Percentiles rank a stretch among this genome's conserved stretches.
Conservation (phyloP, 2,888 invertebrate species). For the Listrodromus nycthemerus region DNA sequence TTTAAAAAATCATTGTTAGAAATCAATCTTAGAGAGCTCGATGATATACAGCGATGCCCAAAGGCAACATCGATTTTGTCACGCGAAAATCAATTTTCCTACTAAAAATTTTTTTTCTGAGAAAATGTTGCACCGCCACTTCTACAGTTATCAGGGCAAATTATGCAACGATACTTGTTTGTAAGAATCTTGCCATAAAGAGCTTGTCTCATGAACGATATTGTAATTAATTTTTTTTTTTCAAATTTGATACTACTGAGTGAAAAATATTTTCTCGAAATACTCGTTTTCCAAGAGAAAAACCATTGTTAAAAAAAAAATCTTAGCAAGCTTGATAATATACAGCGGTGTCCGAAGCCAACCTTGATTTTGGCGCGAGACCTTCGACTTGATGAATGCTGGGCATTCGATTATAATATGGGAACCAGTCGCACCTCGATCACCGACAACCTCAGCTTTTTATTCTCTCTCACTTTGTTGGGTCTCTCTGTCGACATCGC, state of each 20-base stretch:
- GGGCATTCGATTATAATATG: constrained; percentile 48
- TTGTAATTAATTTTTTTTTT: too few relatives aligned
- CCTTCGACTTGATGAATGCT: constrained; percentile 39
- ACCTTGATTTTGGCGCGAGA: constrained; percentile 62
- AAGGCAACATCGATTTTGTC: constrained; percentile 63
- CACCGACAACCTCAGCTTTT: constrained; percentile 16
- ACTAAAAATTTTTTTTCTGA: background rate
- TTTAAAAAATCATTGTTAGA: too few relatives aligned
- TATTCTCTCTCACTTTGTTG: constrained; percentile 9
- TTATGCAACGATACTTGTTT: too few relatives aligned
- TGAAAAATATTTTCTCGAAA: background rate
- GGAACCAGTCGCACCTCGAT: constrained; percentile 26
- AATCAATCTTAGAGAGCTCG: constrained; percentile 15
- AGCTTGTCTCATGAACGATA: too few relatives aligned
- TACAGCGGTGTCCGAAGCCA: constrained; percentile 29
- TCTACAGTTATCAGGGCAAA: too few relatives aligned
- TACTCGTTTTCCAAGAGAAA: background rate
- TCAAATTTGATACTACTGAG: background rate
- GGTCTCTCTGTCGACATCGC: constrained; percentile 7
- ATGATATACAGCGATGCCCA: background rate
- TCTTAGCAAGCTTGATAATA: constrained; percentile 16
- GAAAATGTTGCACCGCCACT: background rate
- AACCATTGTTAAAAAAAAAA: background rate
- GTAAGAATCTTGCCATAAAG: too few relatives aligned
- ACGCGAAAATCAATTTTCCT: background rate